Evolutionary conservation across 2,888 invertebrate genomes (phyloP).

Genomic region (Pedicia rivosa): DNA sequence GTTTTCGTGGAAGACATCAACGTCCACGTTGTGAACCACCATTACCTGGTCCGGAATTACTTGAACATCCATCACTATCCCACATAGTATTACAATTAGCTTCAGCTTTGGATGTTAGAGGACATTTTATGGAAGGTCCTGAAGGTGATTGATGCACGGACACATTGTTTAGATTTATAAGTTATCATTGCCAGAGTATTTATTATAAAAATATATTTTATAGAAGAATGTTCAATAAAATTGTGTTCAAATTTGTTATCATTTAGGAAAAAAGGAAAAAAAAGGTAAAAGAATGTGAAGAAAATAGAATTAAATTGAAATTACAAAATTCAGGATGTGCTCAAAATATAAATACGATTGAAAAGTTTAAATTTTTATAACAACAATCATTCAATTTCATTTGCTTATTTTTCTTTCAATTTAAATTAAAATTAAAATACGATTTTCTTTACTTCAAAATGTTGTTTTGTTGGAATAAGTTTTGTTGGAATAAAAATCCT

Average conservation of each 20-base stretch:
- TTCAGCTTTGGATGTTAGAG: slow-evolving; percentile 63
- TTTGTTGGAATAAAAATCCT: too few relatives aligned
- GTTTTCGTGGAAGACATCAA: slow-evolving; percentile 68
- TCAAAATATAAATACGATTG: too few relatives aligned
- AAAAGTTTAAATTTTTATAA: too few relatives aligned
- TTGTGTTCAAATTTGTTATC: background rate
- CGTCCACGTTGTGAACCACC: slow-evolving; percentile 74
- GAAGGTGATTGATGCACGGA: slow-evolving; percentile 30
- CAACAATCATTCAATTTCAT: too few relatives aligned
- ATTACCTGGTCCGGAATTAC: slow-evolving; percentile 70
- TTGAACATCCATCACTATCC: slow-evolving; percentile 67
- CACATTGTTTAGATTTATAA: background rate
- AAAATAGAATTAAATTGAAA: background rate
- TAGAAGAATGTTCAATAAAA: background rate
- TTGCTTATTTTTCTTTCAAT: too few relatives aligned
- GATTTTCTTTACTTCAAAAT: too few relatives aligned
- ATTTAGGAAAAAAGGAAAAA: background rate
- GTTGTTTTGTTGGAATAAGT: too few relatives aligned
- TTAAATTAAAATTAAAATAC: too few relatives aligned
- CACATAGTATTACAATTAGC: slow-evolving; percentile 72
- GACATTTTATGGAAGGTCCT: slow-evolving; percentile 30
- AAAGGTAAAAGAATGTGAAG: background rate
- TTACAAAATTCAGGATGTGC: too few relatives aligned
- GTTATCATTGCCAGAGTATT: background rate
- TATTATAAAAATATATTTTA: background rate